phyloP scores from a whole-genome alignment of 1,140 invertebrate species.

The Orius insidiosus region DNA sequence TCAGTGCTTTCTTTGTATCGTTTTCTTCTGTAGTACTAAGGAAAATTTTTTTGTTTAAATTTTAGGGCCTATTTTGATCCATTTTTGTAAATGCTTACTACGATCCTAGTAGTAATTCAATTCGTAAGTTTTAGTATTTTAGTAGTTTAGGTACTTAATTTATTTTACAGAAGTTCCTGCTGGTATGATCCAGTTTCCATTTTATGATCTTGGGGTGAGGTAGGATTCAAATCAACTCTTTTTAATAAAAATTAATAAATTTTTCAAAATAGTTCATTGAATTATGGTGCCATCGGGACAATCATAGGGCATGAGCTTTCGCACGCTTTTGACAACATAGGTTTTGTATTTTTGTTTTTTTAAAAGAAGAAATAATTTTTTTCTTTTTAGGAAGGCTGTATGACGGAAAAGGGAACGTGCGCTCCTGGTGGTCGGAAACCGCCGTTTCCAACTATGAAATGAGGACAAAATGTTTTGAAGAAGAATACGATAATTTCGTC shows the following conservation, averaged over 20 bases:
- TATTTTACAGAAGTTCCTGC: constrained; percentile 44
- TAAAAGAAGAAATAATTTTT: neutral
- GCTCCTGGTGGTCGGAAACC: constrained; percentile 74
- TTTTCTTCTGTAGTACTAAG: no score
- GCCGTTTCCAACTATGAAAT: constrained; percentile 50
- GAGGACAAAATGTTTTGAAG: constrained; percentile 66
- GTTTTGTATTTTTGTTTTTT: constrained; percentile 24
- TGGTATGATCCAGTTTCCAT: constrained; percentile 49
- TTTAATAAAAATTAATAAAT: neutral
- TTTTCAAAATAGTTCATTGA: constrained; percentile 43
- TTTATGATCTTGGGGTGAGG: constrained; percentile 49
- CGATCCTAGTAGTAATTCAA: constrained; percentile 15
- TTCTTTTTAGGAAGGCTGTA: constrained; percentile 41
- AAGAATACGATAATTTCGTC: constrained; percentile 71
- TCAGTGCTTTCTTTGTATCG: no score
- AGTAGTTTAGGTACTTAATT: no score
- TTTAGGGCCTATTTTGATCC: constrained; percentile 16
- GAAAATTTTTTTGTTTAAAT: no score
- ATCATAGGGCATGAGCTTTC: constrained; percentile 72
- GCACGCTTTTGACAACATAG: constrained; percentile 67
- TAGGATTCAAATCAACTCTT: constrained; percentile 24
- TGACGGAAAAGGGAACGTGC: constrained; percentile 51
- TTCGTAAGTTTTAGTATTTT: constrained; percentile 11
- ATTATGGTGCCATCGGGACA: constrained; percentile 66
- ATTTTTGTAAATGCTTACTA: constrained; percentile 17